Conservation (phyloP, 2,888 invertebrate genomes). For the Pandemis corylana region DNA sequence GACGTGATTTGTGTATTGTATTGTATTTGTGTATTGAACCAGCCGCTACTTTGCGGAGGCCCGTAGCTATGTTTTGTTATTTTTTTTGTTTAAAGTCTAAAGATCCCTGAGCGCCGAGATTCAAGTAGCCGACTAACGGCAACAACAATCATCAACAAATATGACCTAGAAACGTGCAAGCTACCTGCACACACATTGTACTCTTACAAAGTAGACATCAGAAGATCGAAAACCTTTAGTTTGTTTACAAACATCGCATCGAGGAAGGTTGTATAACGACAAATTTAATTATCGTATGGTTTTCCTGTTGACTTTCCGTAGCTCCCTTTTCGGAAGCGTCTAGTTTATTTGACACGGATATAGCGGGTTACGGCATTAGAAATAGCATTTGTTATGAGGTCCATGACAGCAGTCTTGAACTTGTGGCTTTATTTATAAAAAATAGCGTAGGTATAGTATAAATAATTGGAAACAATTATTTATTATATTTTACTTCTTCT, state of each 20-base stretch:
- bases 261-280: conserved; percentile 15
- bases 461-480: too few relatives aligned
- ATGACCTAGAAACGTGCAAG: conserved; percentile 26
- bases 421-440: background rate
- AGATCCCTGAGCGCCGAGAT: background rate
- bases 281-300: background rate
- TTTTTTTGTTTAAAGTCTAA: background rate
- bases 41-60: too few relatives aligned
- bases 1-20: too few relatives aligned
- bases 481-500: too few relatives aligned
- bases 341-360: background rate
- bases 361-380: background rate
- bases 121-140: background rate
- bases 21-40: too few relatives aligned
- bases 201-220: background rate
- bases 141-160: background rate
- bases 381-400: background rate
- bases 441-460: background rate
- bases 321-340: background rate
- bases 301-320: conserved; percentile 26
- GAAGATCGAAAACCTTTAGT: conserved; percentile 34
- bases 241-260: conserved; percentile 37
- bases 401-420: background rate
- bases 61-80: too few relatives aligned
- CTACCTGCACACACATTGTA: conserved; percentile 19